Evolutionary conservation across 2,888 invertebrate species (phyloP), one percentile per base, ranked within the genome.

Genomic region (Craniophora ligustri): DNA sequence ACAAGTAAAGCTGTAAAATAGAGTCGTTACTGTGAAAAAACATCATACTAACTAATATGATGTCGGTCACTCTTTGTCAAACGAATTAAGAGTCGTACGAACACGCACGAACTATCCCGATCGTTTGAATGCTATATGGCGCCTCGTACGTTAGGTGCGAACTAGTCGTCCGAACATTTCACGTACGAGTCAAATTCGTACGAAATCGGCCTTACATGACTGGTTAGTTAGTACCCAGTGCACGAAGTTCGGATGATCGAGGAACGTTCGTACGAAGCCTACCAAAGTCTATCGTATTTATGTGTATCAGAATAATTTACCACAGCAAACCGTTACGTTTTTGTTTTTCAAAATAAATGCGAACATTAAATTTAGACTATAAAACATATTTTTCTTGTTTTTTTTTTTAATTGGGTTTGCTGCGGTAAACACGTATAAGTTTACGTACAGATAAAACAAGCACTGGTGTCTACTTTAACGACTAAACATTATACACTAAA

Each of bases 391-490:
- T 35, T 19, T 0, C 2, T 4, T 13, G 40, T 53, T 65, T 54
- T 44, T 13, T 44, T 53, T 65, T 54, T 44, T 15, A 26, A 5
- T 2, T 15, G 30, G 53, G 35, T 60, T 61, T 61, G 47, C 47
- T 35, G 45, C 14, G 45, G 36, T 48, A 49, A 54, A 40, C 3
- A 13, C 16, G 30, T 36, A 19, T 47, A 2, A 5, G 30, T 60
- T 67, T 62, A 67, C 50, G 63, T 63, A 31, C 32, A 67, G n/a
- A 14, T 15, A 21, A 49, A 38, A 65, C 49, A 60, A 56, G 71
- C 76, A 81, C 77, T 80, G 76, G 74, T 76, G 66, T 75, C 72
- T 54, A 78, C 60, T 70, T 65, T 75, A 81, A 79, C 77, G 70
- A 54, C 72, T 75, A 75, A 72, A 71, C 53, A 65, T 71, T 72